Evolutionary conservation across 2,797 vertebrate genomes (phyloP).

Genomic region (Molossus alvarezi): DNA sequence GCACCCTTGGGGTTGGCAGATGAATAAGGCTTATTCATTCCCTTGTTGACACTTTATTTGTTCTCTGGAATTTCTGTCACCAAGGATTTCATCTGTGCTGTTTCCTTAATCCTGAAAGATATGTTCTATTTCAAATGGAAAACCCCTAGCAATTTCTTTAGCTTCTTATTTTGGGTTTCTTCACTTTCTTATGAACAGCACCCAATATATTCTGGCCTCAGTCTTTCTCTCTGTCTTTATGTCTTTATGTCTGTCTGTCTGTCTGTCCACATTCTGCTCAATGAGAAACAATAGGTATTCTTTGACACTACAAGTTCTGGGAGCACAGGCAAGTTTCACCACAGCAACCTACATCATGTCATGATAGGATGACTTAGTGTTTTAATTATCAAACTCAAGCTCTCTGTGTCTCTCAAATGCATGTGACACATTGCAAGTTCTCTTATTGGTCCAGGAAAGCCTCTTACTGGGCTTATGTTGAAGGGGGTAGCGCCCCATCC

Average conservation of each 20-base stretch:
- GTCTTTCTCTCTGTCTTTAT: background rate
- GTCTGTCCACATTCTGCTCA: background rate
- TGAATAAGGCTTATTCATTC: background rate
- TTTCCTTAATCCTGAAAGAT: constrained; percentile 30
- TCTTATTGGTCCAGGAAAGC: background rate
- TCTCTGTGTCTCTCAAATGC: background rate
- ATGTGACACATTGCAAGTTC: background rate
- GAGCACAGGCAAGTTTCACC: background rate
- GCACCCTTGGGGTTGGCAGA: background rate
- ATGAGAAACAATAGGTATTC: background rate
- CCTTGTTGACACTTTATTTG: background rate
- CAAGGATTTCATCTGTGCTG: background rate
- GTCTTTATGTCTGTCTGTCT: background rate
- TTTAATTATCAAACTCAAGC: background rate
- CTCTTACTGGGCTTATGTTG: background rate
- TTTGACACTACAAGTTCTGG: background rate
- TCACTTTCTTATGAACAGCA: background rate
- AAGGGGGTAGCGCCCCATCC: background rate
- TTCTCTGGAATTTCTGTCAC: background rate
- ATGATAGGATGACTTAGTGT: background rate
- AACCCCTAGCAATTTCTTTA: background rate
- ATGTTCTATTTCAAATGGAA: background rate
- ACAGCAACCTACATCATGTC: background rate
- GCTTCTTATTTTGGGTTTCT: background rate
- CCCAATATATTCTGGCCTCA: background rate